phyloP scores from a whole-genome alignment of 2,113 vertebrate genomes.

The Python bivittatus region DNA sequence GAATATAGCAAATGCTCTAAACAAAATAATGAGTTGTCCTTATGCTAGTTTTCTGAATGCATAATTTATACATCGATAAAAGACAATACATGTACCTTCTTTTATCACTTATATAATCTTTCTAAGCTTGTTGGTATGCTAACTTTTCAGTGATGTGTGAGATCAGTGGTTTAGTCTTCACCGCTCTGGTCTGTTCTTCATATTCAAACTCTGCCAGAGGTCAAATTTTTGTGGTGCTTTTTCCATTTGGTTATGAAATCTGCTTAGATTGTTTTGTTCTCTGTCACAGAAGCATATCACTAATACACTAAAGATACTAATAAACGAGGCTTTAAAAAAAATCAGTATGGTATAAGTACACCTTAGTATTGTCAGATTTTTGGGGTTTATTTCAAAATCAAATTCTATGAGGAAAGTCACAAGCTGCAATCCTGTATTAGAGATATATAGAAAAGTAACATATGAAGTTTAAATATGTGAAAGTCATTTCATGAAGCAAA shows the following conservation, averaged over 20 bases:
- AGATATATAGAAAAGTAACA: background rate
- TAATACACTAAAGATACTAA: background rate
- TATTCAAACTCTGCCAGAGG: background rate
- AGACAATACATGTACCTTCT: background rate
- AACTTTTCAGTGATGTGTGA: background rate
- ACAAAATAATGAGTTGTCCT: background rate
- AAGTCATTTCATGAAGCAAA: background rate
- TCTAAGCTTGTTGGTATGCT: background rate
- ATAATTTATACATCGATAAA: background rate
- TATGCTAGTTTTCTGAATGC: background rate
- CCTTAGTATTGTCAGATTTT: background rate
- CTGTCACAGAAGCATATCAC: background rate
- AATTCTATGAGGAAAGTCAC: background rate
- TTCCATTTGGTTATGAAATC: background rate
- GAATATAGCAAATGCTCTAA: background rate
- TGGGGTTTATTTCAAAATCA: background rate
- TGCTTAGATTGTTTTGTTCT: background rate
- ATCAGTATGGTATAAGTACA: background rate
- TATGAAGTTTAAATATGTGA: background rate
- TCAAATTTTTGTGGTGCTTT: background rate
- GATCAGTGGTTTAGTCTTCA: background rate
- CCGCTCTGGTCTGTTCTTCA: background rate
- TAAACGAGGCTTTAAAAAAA: background rate
- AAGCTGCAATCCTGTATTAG: background rate
- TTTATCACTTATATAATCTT: background rate